Base-by-base conservation (phyloP, 2,888 invertebrate species). In the Allophyes oxyacanthae region DNA sequence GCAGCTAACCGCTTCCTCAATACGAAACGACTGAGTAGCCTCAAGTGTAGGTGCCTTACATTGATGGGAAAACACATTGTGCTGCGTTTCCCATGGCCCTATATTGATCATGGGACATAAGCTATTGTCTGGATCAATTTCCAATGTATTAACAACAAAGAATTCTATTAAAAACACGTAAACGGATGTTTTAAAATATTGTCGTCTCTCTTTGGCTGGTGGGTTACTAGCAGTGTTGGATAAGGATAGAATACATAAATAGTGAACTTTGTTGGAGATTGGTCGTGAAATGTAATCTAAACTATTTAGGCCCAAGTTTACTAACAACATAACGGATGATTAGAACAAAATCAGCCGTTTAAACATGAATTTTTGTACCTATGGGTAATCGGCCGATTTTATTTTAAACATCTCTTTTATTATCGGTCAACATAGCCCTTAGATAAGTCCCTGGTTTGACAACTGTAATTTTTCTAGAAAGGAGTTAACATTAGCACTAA, bases 21-120 rank as follows among this genome's bases (percentile, higher is more conserved):
- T 50, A 87, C 38, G 33, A 84, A 62, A 13, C 83, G 81, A 63
- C 84, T 77, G 60, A 90, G 58, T 75, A 88, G 46, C 69, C 81
- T 84, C 67, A 89, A 72, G 65, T 83, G 83, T 54, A 71, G 60
- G 61, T 78, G 78, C 71, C 76, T 82, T 51, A 82, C 52, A 67
- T 78, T 71, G 70, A 85, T 78, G 72, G 88, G 84, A 77, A 92
- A 82, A 83, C 92, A 92, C 91, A 92, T 91, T 77, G 82, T 85
- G 58, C 40, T 41, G 45, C 46, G 61, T 69, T 82, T 87, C 82
- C 84, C 88, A 87, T 88, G 79, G 77, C 74, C 76, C 77, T 82
- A 79, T 77, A 67, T 66, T 56, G 58, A 67, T 73, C 66, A 64
- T 75, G 68, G 57, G 62, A 73, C 53, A 59, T 60, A 54, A 45